Evolutionary conservation across 1,140 invertebrate genomes (phyloP), one percentile per base, ranked within the genome.

Genomic region (Rhyzopertha dominica): DNA sequence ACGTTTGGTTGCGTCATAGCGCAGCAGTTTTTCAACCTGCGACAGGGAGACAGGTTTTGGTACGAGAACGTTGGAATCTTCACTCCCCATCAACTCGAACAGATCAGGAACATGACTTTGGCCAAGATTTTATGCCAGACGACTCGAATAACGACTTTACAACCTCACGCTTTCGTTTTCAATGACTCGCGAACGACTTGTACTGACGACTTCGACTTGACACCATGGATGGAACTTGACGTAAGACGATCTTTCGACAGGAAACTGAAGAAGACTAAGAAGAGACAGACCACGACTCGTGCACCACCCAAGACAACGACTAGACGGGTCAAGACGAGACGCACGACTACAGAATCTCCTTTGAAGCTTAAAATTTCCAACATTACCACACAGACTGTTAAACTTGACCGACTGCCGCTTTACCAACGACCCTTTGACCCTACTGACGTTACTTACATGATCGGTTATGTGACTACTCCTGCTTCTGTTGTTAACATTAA

Each of bases 1-100:
- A 96, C 93, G 0, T 94, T 98, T 61, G 91, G 90, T 31, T 98
- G 95, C 60, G 91, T 98, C 42, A 87, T 98, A 12, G 93, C 87
- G 0, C 87, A 93, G 54, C 93, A 97, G 61, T 96, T 97, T 62
- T 77, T 80, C 16, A 86, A 90, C 59, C 66, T 93, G 0, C 78
- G 89, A 3, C 85, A 85, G 63, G 94, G 93, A 20, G 93, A 96
- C 71, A 68, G 93, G 47, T 96, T 95, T 66, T 96, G 92, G 90
- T 87, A 89, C 58, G 89, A 92, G 69, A 90, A 90, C 62, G 77
- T 79, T 1, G 75, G 75, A 7, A 74, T 80, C 18, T 91, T 94
- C 52, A 89, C 80, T 0, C 75, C 76, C 43, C 78, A 80, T n/a
- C 95, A 98, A 68, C 64, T 98, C 7, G 77, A 85, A 44, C 85